Evolutionary conservation across 2,888 invertebrate genomes (phyloP), one percentile per base, ranked within the genome.

Genomic region (Spodoptera picta): DNA sequence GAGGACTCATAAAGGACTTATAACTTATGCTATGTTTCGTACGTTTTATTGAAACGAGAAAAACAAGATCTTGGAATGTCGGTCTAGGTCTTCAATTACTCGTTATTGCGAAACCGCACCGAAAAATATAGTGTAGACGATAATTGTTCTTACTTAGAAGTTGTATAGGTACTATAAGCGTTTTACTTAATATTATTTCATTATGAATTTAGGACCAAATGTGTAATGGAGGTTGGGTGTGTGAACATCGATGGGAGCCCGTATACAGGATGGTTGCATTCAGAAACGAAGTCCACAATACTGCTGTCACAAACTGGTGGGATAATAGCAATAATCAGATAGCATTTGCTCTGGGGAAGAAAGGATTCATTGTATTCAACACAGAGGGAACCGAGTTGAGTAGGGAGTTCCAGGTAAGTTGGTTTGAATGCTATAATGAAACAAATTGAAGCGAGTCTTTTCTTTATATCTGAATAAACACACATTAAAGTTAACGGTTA

Each of bases 201-300:
- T 53, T 2, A 19, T 19, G 19, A 19, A 19, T 50, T 41, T 27
- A 92, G 94, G 96, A 97, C 65, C 94, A 92, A 23, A 44, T 54
- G 27, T 64, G 64, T 12, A 31, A 4, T 1, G 49, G 54, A 6
- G 49, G 49, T 12, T 54, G 64, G 44, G 54, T 64, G 10, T 64
- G 98, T 82, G 98, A 98, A 87, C 97, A 98, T 87, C 95, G 98
- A 12, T 98, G 98, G 98, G 92, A 96, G 0, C 96, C 97, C 83
- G 97, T 98, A 71, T 96, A 95, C 89, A 96, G 96, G 81, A 98
- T 98, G 98, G 96, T 97, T 0, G 95, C 87, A 0, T 98, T 98
- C 84, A 95, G 96, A 72, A 97, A 97, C 79, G 95, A 92, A 1
- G 97, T 96, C 0, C 90, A 91, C 36, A 94, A 91, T 11, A 95